Evolutionary conservation across 2,888 invertebrate species (phyloP).

Genomic region (Rhimphoctona megacephalus): DNA sequence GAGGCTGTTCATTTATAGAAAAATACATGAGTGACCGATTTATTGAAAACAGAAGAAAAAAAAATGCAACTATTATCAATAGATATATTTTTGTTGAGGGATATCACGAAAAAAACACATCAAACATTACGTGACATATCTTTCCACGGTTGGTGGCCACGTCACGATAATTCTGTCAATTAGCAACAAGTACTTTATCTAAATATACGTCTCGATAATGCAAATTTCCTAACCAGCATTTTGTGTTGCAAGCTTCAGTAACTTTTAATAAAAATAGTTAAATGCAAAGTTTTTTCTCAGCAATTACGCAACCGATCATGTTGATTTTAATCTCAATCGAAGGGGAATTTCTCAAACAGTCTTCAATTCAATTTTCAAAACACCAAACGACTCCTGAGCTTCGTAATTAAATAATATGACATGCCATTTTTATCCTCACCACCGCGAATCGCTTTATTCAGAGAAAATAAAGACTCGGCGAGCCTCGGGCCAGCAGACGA

Average conservation of each 20-base stretch:
- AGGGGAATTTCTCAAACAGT: too few species aligned
- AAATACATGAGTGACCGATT: background rate
- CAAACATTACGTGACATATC: background rate
- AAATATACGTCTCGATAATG: background rate
- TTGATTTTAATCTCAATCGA: too few species aligned
- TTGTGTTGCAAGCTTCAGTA: background rate
- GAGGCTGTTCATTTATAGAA: too few species aligned
- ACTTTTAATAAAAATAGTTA: background rate
- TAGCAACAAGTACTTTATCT: background rate
- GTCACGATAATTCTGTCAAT: background rate
- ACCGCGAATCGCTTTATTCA: too few species aligned
- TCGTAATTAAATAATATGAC: too few species aligned
- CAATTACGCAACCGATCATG: too few species aligned
- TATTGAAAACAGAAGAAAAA: background rate
- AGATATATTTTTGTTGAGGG: background rate
- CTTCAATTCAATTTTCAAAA: too few species aligned
- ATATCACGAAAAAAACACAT: background rate
- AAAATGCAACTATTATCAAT: background rate
- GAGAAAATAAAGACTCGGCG: too few species aligned
- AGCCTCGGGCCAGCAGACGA: too few species aligned
- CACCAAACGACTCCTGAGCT: too few species aligned
- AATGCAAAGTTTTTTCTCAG: too few species aligned
- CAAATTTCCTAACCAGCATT: background rate
- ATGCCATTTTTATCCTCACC: too few species aligned
- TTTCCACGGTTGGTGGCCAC: background rate